These are phyloP conservation scores for Tupaia chinensis DNA, from an alignment of 2,113 vertebrate genomes.

Conservation along the genomic window DNA sequence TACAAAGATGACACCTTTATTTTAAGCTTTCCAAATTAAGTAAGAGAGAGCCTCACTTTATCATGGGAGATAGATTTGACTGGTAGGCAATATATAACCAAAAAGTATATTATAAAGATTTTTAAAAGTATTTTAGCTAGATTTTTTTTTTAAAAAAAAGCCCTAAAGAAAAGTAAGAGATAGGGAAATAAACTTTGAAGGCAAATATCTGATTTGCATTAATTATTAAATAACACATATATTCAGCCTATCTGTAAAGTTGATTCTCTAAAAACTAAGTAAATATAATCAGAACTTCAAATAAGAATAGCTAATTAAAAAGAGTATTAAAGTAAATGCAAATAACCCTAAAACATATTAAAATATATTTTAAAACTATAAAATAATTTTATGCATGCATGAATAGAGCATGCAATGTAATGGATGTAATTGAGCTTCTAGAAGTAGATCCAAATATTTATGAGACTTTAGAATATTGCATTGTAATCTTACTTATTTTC, in stretches of 20 bases:
- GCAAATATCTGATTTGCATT: neutral
- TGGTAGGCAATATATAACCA: neutral
- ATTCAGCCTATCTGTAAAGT: neutral
- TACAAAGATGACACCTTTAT: neutral
- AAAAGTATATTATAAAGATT: neutral
- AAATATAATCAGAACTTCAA: neutral
- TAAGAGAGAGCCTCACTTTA: neutral
- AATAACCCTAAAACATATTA: neutral
- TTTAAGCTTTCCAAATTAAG: conserved; percentile 25
- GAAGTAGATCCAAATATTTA: neutral
- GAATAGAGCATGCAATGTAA: neutral
- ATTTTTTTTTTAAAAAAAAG: neutral
- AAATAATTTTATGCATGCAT: neutral
- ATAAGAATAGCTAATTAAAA: neutral
- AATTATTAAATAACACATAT: neutral
- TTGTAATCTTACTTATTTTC: conserved; percentile 1
- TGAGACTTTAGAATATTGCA: neutral
- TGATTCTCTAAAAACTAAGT: neutral
- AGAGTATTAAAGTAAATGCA: neutral
- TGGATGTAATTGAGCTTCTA: neutral
- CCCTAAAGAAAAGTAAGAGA: conserved; percentile 11
- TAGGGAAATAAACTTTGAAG: conserved; percentile 18
- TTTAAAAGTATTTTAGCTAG: neutral
- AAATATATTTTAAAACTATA: conserved; percentile 15
- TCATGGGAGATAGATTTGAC: neutral